Evolutionary conservation across 2,113 vertebrate species (phyloP).

Genomic region (Machaerirhynchus nigripectus): DNA sequence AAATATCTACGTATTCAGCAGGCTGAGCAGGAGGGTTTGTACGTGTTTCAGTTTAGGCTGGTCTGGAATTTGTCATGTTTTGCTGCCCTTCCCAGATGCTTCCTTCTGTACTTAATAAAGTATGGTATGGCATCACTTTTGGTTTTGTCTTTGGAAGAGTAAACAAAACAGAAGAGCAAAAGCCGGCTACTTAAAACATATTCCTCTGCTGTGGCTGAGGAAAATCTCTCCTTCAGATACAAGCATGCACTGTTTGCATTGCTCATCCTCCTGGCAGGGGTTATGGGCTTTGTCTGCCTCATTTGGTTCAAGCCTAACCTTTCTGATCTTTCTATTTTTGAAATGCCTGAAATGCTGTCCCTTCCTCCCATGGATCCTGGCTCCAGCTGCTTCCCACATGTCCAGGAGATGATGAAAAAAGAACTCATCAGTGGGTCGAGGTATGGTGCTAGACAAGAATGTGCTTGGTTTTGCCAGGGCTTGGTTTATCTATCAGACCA

Average conservation of each 20-base stretch:
- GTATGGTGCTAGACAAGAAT: background rate
- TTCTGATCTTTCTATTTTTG: conserved; percentile 2
- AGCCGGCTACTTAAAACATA: background rate
- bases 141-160: background rate
- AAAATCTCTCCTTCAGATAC: background rate
- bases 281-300: background rate
- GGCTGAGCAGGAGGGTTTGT: background rate
- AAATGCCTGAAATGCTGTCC: background rate
- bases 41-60: background rate
- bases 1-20: background rate
- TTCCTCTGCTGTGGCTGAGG: background rate
- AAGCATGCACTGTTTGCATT: background rate
- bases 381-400: background rate
- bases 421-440: background rate
- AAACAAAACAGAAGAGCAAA: conserved; percentile 9
- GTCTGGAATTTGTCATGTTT: background rate
- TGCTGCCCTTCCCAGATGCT: background rate
- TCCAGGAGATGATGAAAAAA: background rate
- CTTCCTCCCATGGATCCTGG: background rate
- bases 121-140: background rate
- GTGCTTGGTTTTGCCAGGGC: background rate
- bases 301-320: background rate
- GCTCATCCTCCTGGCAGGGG: background rate
- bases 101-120: background rate
- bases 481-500: background rate